Conservation (phyloP, 2,888 invertebrate species). For the Leistus spinibarbis region DNA sequence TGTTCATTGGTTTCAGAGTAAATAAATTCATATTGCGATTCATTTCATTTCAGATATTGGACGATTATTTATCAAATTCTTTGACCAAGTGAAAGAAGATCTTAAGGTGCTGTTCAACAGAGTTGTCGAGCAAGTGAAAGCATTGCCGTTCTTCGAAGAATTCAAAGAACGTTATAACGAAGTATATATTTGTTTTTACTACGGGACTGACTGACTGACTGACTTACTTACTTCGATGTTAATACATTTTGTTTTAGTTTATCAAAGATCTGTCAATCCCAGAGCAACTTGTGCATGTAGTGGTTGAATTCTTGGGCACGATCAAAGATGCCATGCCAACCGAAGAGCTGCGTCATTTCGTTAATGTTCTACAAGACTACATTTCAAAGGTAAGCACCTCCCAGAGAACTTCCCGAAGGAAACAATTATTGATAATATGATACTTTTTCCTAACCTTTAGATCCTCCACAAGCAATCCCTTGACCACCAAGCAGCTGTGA, state of each 20-base stretch:
- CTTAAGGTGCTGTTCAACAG: slow-evolving; percentile 56
- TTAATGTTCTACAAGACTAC: slow-evolving; percentile 66
- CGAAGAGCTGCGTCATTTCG: slow-evolving; percentile 66
- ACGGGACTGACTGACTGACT: too few relatives aligned
- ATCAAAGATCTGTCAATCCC: slow-evolving; percentile 58
- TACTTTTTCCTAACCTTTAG: slow-evolving; percentile 49
- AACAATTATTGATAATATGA: slow-evolving; percentile 20
- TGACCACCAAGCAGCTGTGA: slow-evolving; percentile 68
- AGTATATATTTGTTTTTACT: slow-evolving; percentile 45
- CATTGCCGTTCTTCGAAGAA: slow-evolving; percentile 61
- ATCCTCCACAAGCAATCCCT: slow-evolving; percentile 65
- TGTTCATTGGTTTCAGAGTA: too few relatives aligned
- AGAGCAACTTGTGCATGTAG: slow-evolving; percentile 61
- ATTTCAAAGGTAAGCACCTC: slow-evolving; percentile 62
- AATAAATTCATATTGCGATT: slow-evolving; percentile 17
- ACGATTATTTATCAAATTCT: slow-evolving; percentile 54
- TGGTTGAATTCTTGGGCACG: slow-evolving; percentile 63
- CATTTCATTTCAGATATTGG: slow-evolving; percentile 54
- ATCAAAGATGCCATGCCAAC: slow-evolving; percentile 67
- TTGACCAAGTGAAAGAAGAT: slow-evolving; percentile 56
- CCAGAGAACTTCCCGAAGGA: neutral
- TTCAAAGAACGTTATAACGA: slow-evolving; percentile 58
- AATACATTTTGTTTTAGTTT: slow-evolving; percentile 23
- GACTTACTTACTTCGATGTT: neutral
- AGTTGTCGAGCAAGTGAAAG: slow-evolving; percentile 60